Evolutionary conservation across 2,113 vertebrate species (phyloP), one percentile per base, ranked within the genome.

Genomic region (Megaceryle torquata): DNA sequence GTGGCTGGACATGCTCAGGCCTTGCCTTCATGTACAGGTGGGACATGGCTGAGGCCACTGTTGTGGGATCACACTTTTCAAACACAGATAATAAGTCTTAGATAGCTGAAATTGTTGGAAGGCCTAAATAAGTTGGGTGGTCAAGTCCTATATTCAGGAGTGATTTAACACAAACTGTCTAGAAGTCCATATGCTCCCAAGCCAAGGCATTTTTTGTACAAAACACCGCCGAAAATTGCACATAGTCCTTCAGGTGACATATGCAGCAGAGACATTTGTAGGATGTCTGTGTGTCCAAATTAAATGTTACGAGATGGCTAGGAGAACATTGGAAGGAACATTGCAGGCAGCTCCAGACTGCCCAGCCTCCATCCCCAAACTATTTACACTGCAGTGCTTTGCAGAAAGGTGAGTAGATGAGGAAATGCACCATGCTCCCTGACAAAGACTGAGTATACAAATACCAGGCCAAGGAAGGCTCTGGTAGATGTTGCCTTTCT

Each of bases 381-480:
- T 29, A 1, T 0, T 25, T 24, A 37, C 39, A 2, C 44, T 17
- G 44, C 33, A 78, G 54, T 39, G 33, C 25, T 51, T 29, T 53
- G 44, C 64, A 50, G 80, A 13, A 28, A 12, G 9, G 33, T 2
- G 25, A 41, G 54, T 8, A 51, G 39, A 8, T 67, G 2, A 21
- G 44, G 44, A 50, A 39, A 39, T 0, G 0, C 19, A 7, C 28
- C 2, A 0, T 5, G 16, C 68, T 57, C 37, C 56, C 46, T 67
- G 46, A 16, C 56, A 48, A 67, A 53, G 22, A 4, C 41, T 31
- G 46, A 63, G 33, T 16, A 0, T 8, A 3, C 4, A 19, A 35
- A 21, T 60, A 18, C 3, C 5, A 14, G 39, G 25, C 22, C 13
- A n/a, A 51, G 68, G 44, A 74, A 37, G 37, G 59, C 54, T 77